Evolutionary conservation across 2,113 vertebrate species (phyloP), one percentile per base, ranked within the genome.

Genomic region (Myiopsitta monachus): DNA sequence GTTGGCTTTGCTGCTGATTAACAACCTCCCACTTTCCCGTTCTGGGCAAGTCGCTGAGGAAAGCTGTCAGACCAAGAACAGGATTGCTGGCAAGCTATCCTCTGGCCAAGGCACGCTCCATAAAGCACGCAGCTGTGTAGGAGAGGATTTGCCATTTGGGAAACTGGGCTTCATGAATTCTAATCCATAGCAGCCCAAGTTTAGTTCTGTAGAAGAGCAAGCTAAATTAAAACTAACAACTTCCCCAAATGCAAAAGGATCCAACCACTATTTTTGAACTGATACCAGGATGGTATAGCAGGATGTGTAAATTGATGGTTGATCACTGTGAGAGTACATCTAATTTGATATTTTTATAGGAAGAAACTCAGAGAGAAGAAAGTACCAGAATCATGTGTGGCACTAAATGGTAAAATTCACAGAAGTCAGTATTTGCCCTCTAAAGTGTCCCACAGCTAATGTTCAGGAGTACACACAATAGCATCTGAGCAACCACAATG

Each of bases 1-100:
- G 75, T 51, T 96, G 90, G 72, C 75, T 94, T 92, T 86, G 75
- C 83, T 86, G 73, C 72, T 93, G 85, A 95, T 94, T 86, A 95
- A 74, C 73, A 96, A 63, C 86, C 93, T 94, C 90, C 76, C 38
- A 93, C 82, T 83, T 94, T 52, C 28, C 75, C 66, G 17, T 63
- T 91, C 87, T 4, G 14, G 94, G 92, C 54, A 93, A 93, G 76
- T 11, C 62, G 66, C 57, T 73, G 85, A 94, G 70, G 86, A 84
- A 84, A 90, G 79, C 70, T 97, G 96, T 91, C 91, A 96, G 94
- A 90, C 72, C 76, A 81, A 76, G 64, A 90, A 63, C 39, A 75
- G 72, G 38, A 83, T 46, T 87, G 36, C 43, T 94, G 89, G 84
- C 87, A 92, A 92, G 46, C 67, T 74, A 87, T 81, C n/a, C 72